Conservation (phyloP, 2,797 vertebrate species). For the Gephyroberyx darwinii region DNA sequence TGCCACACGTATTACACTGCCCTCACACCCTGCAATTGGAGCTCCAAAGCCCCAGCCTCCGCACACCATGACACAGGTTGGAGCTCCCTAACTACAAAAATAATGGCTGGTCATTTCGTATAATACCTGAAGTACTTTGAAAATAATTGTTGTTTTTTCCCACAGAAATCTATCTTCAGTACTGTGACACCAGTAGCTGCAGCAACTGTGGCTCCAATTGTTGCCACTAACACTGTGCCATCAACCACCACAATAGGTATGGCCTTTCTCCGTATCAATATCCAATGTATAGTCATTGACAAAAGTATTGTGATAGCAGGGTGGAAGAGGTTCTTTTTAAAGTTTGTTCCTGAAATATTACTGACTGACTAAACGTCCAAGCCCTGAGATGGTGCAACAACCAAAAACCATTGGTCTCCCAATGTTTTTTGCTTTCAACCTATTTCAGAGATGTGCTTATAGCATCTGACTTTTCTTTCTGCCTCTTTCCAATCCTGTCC, state of each 20-base stretch:
- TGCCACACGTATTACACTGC: conserved; percentile 91
- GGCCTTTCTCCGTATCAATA: neutral
- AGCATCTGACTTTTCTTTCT: neutral
- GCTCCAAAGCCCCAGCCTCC: conserved; percentile 91
- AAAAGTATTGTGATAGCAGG: neutral
- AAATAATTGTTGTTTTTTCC: neutral
- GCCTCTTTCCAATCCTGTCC: too few species aligned
- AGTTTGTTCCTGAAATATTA: neutral
- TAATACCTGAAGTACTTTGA: conserved; percentile 9
- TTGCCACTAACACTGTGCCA: conserved; percentile 94
- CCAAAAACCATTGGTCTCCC: too few species aligned
- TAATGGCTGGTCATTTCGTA: neutral
- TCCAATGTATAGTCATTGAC: neutral
- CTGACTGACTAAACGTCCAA: too few species aligned
- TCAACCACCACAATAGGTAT: conserved; percentile 92
- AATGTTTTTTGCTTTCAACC: too few species aligned
- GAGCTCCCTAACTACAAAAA: neutral
- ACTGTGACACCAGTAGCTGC: conserved; percentile 95
- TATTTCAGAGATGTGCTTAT: too few species aligned
- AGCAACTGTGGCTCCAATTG: conserved; percentile 96
- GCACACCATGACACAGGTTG: conserved; percentile 93
- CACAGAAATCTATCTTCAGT: conserved; percentile 96
- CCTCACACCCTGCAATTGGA: conserved; percentile 92
- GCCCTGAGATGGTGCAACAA: too few species aligned
- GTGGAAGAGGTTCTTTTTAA: neutral